A percentile compares a stretch with the other conserved stretches of the same genome.
Conservation (phyloP, 2,113 vertebrate genomes). For the Strigops habroptila region DNA sequence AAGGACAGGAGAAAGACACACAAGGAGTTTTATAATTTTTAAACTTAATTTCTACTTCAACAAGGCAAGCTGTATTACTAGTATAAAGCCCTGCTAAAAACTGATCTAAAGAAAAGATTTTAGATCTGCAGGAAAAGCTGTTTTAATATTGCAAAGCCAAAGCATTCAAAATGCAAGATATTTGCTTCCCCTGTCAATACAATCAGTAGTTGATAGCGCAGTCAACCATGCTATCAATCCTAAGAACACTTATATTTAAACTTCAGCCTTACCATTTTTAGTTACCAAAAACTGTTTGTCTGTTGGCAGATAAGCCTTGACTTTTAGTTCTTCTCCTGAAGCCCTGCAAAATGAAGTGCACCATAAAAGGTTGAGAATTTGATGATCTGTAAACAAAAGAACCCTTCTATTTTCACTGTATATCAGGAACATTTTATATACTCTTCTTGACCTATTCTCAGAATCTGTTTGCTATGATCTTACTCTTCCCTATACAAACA, state of each 20-base stretch:
- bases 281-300: constrained; percentile 97
- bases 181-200: not conserved
- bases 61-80: not conserved
- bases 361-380: constrained; percentile 23
- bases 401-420: not conserved
- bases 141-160: not conserved
- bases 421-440: not conserved
- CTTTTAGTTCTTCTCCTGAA: constrained; percentile 90
- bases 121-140: not conserved
- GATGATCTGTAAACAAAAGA: constrained; percentile 20
- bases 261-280: constrained; percentile 86
- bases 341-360: constrained; percentile 80
- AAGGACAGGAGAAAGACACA: not conserved
- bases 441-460: not conserved
- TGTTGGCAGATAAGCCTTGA: constrained; percentile 91
- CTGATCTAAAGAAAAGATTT: not conserved
- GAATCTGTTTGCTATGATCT: not conserved
- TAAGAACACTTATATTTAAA: not conserved
- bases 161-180: not conserved
- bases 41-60: not conserved
- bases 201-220: not conserved
- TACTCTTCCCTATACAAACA: not conserved
- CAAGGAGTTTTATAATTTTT: not conserved
- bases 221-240: not conserved
- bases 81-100: not conserved